These are phyloP conservation scores for Ophonus ardosiacus DNA, from an alignment of 2,888 invertebrate species.

Conservation along the genomic window DNA sequence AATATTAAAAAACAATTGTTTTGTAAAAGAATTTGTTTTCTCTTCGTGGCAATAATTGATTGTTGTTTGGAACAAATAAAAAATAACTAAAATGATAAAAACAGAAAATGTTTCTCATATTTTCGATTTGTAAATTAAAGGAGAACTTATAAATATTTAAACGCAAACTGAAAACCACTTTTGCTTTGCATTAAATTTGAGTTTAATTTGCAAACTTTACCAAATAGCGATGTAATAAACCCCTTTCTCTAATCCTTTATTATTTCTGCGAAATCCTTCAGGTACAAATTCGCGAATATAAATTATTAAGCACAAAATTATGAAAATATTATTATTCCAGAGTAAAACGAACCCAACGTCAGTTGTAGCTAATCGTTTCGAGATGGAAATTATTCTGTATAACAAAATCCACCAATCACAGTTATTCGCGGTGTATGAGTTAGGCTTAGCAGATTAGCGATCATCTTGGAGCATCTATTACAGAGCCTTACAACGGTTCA, in stretches of 20 bases:
- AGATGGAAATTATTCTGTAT: slow-evolving; percentile 50
- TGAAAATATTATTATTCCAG: slow-evolving; percentile 32
- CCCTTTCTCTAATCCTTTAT: background rate
- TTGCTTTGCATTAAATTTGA: too few species aligned
- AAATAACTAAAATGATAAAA: background rate
- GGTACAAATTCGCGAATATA: slow-evolving; percentile 8
- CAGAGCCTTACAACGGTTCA: background rate
- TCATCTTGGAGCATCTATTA: slow-evolving; percentile 12
- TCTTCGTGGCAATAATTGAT: background rate
- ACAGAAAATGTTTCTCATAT: background rate
- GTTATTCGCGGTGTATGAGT: slow-evolving; percentile 42
- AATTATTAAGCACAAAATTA: slow-evolving; percentile 34
- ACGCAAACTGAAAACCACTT: too few species aligned
- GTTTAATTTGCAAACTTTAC: too few species aligned
- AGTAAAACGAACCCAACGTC: slow-evolving; percentile 34
- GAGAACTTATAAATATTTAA: too few species aligned
- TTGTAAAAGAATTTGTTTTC: background rate
- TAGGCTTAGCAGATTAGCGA: slow-evolving; percentile 58
- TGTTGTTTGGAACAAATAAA: background rate
- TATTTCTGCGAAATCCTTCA: background rate
- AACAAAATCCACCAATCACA: slow-evolving; percentile 54
- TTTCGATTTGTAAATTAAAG: too few species aligned
- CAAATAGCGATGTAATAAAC: too few species aligned
- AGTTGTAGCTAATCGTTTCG: slow-evolving; percentile 35
- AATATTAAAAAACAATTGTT: background rate